phyloP scores from a whole-genome alignment of 2,797 vertebrate genomes.

The Myotis vivesi region DNA sequence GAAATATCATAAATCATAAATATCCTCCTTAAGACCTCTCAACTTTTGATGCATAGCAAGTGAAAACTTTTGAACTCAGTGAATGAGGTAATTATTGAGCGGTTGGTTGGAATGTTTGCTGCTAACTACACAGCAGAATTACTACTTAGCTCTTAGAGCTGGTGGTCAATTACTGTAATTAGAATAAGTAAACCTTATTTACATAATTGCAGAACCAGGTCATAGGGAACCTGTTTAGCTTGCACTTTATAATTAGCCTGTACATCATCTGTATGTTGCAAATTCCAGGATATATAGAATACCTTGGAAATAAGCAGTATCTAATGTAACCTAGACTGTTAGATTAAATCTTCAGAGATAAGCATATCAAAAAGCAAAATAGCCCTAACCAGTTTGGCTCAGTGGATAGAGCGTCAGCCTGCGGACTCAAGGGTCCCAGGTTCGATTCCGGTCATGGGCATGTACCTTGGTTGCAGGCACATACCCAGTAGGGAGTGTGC shows the following conservation, averaged over 20 bases:
- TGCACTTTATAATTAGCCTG: constrained; percentile 23
- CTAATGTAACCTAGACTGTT: background rate
- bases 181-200: constrained; percentile 41
- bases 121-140: background rate
- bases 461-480: too few species aligned
- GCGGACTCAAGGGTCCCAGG: too few species aligned
- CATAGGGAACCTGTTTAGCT: constrained; percentile 8
- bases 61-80: constrained; percentile 26
- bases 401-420: too few species aligned
- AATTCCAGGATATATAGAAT: background rate
- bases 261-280: background rate
- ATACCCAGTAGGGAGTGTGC: too few species aligned
- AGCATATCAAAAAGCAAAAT: constrained; percentile 9
- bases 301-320: background rate
- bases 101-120: constrained; percentile 45
- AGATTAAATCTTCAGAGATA: constrained; percentile 21
- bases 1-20: background rate
- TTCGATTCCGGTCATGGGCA: too few species aligned
- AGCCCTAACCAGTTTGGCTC: too few species aligned
- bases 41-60: background rate
- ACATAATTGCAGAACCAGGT: constrained; percentile 27
- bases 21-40: background rate
- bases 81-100: constrained; percentile 38
- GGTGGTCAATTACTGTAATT: constrained; percentile 26
- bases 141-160: constrained; percentile 12